phyloP scores from a whole-genome alignment of 2,113 vertebrate genomes.

The Cyprinodon variegatus region DNA sequence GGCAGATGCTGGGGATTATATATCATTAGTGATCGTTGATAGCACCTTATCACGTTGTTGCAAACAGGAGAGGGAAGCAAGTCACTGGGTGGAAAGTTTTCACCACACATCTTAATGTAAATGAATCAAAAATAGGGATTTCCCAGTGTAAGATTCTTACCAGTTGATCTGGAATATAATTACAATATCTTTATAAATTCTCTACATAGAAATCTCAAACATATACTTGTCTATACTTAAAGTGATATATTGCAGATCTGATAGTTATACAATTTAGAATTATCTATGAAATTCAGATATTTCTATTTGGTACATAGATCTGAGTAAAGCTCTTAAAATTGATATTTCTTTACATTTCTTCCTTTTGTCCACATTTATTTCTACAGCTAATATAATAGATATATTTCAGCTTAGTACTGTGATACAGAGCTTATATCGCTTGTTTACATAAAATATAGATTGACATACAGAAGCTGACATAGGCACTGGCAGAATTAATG shows the following conservation, averaged over 20 bases:
- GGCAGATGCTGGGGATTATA: slow-evolving; percentile 64
- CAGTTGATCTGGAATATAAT: background rate
- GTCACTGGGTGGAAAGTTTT: background rate
- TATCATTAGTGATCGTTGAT: slow-evolving; percentile 35
- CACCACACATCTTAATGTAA: background rate
- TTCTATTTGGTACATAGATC: background rate
- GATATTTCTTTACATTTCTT: background rate
- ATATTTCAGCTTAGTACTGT: no score
- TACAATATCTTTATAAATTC: background rate
- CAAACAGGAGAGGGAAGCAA: background rate
- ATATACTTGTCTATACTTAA: background rate
- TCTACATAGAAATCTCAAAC: background rate
- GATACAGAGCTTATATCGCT: no score
- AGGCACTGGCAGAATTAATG: no score
- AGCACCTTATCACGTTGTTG: slow-evolving; percentile 9
- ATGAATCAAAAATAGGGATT: background rate
- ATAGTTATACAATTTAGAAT: background rate
- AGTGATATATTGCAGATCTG: background rate
- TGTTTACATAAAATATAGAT: no score
- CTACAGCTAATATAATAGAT: no score
- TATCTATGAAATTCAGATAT: background rate
- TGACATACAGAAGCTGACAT: no score
- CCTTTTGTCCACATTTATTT: background rate
- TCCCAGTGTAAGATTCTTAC: background rate
- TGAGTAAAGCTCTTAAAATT: background rate